phyloP scores from a whole-genome alignment of 2,113 vertebrate genomes.

The Lynx canadensis region DNA sequence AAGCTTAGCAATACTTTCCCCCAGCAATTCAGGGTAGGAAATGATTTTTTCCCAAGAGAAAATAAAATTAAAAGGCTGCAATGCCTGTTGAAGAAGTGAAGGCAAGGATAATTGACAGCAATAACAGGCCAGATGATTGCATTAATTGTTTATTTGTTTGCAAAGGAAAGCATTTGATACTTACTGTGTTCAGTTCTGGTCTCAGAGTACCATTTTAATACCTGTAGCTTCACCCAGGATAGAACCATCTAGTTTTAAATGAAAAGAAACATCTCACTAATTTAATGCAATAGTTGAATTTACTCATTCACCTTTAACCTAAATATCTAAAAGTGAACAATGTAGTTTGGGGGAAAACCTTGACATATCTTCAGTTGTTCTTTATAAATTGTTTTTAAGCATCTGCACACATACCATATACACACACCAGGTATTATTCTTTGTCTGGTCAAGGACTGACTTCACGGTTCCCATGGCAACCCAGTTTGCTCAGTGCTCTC shows the following conservation, averaged over 20 bases:
- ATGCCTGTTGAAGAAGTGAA: slow-evolving; percentile 32
- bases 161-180: slow-evolving; percentile 10
- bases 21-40: neutral
- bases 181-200: slow-evolving; percentile 13
- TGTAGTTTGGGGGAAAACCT: neutral
- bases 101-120: slow-evolving; percentile 57
- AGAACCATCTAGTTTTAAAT: neutral
- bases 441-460: slow-evolving; percentile 84
- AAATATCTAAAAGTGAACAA: slow-evolving; percentile 52
- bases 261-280: neutral
- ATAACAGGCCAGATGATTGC: slow-evolving; percentile 61
- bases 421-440: slow-evolving; percentile 74
- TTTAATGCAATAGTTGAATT: slow-evolving; percentile 23
- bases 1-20: slow-evolving; percentile 62
- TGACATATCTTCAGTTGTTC: slow-evolving; percentile 56
- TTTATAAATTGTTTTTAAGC: slow-evolving; percentile 52
- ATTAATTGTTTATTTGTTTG: slow-evolving; percentile 71
- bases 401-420: neutral
- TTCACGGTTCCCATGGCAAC: slow-evolving; percentile 87
- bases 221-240: neutral
- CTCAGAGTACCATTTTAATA: slow-evolving; percentile 16
- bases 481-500: slow-evolving; percentile 76
- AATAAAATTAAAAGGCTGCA: slow-evolving; percentile 67
- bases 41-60: slow-evolving; percentile 71
- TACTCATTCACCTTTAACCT: slow-evolving; percentile 34